Base-by-base conservation (phyloP, 2,797 vertebrate species). In the Mustela erminea region DNA sequence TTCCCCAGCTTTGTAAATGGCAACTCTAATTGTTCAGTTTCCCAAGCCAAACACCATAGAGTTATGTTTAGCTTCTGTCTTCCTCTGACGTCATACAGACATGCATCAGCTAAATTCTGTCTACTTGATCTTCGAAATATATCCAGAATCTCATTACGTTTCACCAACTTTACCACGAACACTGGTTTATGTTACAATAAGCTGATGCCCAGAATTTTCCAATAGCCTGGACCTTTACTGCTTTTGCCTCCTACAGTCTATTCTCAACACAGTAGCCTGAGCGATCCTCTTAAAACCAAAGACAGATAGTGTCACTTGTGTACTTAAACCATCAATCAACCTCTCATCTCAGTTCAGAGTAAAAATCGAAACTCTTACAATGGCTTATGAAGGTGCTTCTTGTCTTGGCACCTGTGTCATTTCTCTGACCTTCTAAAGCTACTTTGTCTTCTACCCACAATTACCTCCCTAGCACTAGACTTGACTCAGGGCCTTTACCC, bases 221-320 rank as follows among this genome's bases (percentile, higher is more conserved):
- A 94, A 82, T n/a, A 27, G 20, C 2, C 43, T 62, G 15, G 62
- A 54, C 32, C 20, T 84, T 21, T 80, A 27, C 25, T 75, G 80
- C 29, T 56, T 89, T 84, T 94, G 75, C 35, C 29, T 78, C 35
- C 49, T 70, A 35, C 0, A n/a, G 25, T 64, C 52, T 96, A 58
- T 54, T 90, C 46, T 20, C n/a, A 84, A 66, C 12, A 23, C 18
- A 43, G 49, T 13, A 92, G 60, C 52, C 85, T 41, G 35, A 90
- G 23, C 14, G 41, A 82, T 46, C 56, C 11, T 77, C 81, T 93
- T 81, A 62, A 86, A 90, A 84, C 20, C 82, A 93, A 87, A 93
- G 77, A 64, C 64, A 93, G 41, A 58, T 81, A 17, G 46, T 21
- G 7, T 43, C 70, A 43, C 35, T 3, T 43, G 21, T 93, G 32